phyloP scores from a whole-genome alignment of 2,888 invertebrate genomes.

The Nomada fucata region DNA sequence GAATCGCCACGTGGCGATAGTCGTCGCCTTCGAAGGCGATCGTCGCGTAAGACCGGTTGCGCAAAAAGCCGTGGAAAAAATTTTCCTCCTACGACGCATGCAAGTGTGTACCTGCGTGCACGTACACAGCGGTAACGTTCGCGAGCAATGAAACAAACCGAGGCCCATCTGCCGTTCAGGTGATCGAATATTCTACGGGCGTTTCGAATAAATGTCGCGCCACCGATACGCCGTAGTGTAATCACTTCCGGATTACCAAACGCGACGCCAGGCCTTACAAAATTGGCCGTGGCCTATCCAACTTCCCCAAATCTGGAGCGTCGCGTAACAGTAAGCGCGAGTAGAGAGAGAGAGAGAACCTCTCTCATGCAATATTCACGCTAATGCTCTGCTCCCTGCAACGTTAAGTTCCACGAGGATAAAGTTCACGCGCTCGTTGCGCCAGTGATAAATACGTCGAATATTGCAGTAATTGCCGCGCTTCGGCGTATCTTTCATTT shows the following conservation, averaged over 20 bases:
- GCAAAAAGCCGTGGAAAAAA: slow-evolving; percentile 21
- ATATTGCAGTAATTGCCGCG: background rate
- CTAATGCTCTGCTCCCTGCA: slow-evolving; percentile 21
- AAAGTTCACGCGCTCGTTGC: background rate
- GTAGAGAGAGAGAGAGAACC: slow-evolving; percentile 42
- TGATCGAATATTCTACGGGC: slow-evolving; percentile 62
- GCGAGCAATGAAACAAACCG: slow-evolving; percentile 14
- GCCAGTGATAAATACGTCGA: background rate
- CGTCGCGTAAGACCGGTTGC: background rate
- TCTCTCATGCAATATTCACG: slow-evolving; percentile 62
- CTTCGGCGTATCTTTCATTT: too few relatives aligned
- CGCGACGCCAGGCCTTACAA: slow-evolving; percentile 59
- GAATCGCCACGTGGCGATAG: slow-evolving; percentile 20
- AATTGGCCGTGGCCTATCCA: slow-evolving; percentile 64
- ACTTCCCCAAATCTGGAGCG: slow-evolving; percentile 66
- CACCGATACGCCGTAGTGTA: slow-evolving; percentile 66
- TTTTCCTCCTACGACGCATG: background rate
- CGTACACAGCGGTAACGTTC: too few relatives aligned
- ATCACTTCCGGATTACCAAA: slow-evolving; percentile 74
- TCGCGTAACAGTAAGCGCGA: slow-evolving; percentile 64
- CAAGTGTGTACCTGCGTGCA: too few relatives aligned
- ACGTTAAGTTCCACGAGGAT: background rate
- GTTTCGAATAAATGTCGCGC: slow-evolving; percentile 66
- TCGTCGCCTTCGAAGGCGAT: background rate
- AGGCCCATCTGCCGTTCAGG: slow-evolving; percentile 39